Conservation (phyloP, 2,113 vertebrate genomes). For the Platycercus adscitus region DNA sequence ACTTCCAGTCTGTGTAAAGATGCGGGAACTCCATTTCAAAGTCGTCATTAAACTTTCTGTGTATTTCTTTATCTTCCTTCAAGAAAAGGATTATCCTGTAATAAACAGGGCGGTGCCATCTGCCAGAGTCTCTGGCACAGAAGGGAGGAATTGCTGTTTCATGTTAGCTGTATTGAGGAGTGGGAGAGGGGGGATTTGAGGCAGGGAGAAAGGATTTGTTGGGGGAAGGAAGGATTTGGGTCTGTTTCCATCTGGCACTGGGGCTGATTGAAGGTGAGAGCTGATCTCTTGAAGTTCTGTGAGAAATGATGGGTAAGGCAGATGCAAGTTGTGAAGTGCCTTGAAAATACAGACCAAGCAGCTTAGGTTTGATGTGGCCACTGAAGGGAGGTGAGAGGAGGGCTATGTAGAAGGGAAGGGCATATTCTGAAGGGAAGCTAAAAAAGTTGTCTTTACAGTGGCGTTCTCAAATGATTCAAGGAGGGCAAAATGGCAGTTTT, state of each 20-base stretch:
- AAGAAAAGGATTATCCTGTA: conserved; percentile 49
- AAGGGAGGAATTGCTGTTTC: conserved; percentile 58
- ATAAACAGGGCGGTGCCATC: conserved; percentile 61
- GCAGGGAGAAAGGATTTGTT: not conserved
- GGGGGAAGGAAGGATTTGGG: conserved; percentile 5
- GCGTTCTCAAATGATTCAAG: not conserved
- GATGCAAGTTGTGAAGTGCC: not conserved
- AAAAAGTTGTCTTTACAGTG: not conserved
- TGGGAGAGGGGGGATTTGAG: not conserved
- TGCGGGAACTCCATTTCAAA: not conserved
- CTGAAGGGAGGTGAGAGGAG: not conserved
- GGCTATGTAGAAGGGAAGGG: not conserved
- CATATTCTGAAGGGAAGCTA: not conserved
- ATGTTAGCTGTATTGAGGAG: conserved; percentile 23
- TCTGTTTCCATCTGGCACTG: conserved; percentile 50
- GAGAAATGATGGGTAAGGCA: not conserved
- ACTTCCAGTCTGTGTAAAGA: not conserved
- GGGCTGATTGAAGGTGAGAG: conserved; percentile 53
- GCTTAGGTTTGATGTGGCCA: not conserved
- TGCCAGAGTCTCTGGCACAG: conserved; percentile 53
- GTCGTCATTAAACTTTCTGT: conserved; percentile 10
- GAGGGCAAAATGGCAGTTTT: not conserved
- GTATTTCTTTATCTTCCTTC: conserved; percentile 31
- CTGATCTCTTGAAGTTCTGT: conserved; percentile 39
- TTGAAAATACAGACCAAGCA: not conserved